These are phyloP conservation scores for Kradibia gibbosae DNA, from an alignment of 1,140 invertebrate genomes.

Conservation along the genomic window DNA sequence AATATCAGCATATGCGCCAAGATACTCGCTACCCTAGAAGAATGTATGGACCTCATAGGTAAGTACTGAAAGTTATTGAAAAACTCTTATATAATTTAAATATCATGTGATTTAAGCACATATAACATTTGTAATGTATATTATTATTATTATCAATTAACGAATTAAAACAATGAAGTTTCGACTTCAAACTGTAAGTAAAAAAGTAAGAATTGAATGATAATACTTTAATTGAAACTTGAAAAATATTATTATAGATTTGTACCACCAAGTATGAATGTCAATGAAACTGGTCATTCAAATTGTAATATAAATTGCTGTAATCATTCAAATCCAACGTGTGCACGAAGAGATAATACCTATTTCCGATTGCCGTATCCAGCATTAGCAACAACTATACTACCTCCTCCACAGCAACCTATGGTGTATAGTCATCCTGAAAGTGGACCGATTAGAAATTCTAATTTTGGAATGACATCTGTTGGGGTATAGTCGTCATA, in stretches of 20 bases:
- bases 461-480: slow-evolving; percentile 57
- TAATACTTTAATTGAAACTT: no score
- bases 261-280: slow-evolving; percentile 56
- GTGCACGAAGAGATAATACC: slow-evolving; percentile 51
- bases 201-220: background rate
- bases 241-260: slow-evolving; percentile 54
- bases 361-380: slow-evolving; percentile 47
- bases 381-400: slow-evolving; percentile 46
- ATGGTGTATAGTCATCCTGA: slow-evolving; percentile 73
- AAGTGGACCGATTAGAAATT: slow-evolving; percentile 49
- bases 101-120: background rate
- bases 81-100: background rate
- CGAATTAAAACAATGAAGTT: no score
- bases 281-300: slow-evolving; percentile 57
- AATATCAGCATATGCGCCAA: slow-evolving; percentile 51
- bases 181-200: background rate
- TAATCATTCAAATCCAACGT: slow-evolving; percentile 55
- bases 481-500: slow-evolving; percentile 54
- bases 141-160: no score
- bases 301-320: slow-evolving; percentile 54
- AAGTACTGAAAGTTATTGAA: background rate
- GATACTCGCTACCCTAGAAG: slow-evolving; percentile 23
- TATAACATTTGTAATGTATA: background rate
- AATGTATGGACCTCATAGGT: slow-evolving; percentile 26
- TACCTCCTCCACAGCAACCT: slow-evolving; percentile 69